Evolutionary conservation across 2,113 vertebrate species (phyloP).

Genomic region (Sakesphorus luctuosus): DNA sequence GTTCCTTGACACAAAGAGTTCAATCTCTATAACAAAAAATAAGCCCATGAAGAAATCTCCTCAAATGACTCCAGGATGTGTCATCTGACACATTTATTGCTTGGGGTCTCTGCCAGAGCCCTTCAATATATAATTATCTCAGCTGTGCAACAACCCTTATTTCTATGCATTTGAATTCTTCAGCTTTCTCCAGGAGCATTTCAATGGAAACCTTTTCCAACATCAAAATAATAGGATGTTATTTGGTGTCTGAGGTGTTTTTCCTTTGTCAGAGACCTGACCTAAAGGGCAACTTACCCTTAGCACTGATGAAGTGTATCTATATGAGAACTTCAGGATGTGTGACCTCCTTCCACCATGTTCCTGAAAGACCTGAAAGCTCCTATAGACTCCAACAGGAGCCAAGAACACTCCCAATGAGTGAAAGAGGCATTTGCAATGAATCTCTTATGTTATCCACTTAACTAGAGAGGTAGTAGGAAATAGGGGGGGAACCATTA

Average conservation of each 20-base stretch:
- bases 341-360: fast-evolving
- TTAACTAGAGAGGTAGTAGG: not conserved
- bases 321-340: not conserved
- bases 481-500: fast-evolving
- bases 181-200: slow-evolving; percentile 3
- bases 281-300: not conserved
- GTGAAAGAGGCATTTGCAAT: not conserved
- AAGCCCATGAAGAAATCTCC: not conserved
- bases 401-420: not conserved
- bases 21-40: not conserved
- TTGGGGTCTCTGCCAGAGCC: not conserved
- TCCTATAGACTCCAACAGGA: not conserved
- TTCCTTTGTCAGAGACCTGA: not conserved
- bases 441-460: not conserved
- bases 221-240: not conserved
- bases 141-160: not conserved
- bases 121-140: slow-evolving; percentile 38
- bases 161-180: not conserved
- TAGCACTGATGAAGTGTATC: not conserved
- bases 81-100: slow-evolving; percentile 45
- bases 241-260: not conserved
- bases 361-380: not conserved
- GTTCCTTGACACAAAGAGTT: not conserved
- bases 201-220: not conserved
- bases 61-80: not conserved